Conservation (phyloP, 2,797 vertebrate species). For the Helarctos malayanus region DNA sequence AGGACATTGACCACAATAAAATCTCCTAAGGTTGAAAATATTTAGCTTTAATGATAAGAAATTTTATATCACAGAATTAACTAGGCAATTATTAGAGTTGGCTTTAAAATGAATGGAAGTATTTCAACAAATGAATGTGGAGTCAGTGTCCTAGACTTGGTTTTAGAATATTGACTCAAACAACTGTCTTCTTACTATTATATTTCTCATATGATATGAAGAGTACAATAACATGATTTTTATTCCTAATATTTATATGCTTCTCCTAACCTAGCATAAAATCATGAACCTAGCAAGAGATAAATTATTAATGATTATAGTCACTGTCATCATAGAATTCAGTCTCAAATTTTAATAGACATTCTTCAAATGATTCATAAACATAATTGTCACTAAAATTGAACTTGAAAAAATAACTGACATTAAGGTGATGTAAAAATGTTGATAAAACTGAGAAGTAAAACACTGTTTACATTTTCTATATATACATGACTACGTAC, state of each 20-base stretch:
- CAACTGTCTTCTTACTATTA: background rate
- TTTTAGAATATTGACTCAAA: background rate
- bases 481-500: background rate
- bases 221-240: background rate
- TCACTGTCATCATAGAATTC: background rate
- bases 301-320: conserved; percentile 24
- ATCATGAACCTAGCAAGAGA: background rate
- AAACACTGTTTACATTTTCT: background rate
- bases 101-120: background rate
- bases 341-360: conserved; percentile 17
- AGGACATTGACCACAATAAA: background rate
- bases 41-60: conserved; percentile 24
- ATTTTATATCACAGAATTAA: conserved; percentile 39
- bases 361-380: conserved; percentile 42
- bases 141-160: background rate
- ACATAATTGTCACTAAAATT: background rate
- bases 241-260: conserved; percentile 31
- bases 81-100: background rate
- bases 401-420: conserved; percentile 12
- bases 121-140: background rate
- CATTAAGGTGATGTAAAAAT: background rate
- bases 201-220: background rate
- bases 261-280: background rate
- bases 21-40: background rate
- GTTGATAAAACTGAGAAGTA: conserved; percentile 6